Evolutionary conservation across 2,888 invertebrate genomes (phyloP).

Genomic region (Drosophila melanosoma): DNA sequence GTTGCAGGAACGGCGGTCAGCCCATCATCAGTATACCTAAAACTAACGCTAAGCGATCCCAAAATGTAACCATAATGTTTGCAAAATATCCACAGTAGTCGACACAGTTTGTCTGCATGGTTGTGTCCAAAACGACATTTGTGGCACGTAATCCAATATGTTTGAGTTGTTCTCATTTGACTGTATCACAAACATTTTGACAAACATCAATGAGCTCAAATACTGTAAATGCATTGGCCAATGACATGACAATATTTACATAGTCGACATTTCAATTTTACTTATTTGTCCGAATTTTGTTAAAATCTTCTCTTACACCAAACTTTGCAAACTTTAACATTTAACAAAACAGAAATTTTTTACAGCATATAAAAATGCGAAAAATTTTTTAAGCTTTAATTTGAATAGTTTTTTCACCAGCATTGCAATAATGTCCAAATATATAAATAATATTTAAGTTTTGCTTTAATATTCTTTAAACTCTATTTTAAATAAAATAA

Average conservation of each 20-base stretch:
- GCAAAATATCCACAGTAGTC: slow-evolving; percentile 34
- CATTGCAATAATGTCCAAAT: not conserved
- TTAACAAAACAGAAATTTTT: not conserved
- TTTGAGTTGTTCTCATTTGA: slow-evolving; percentile 16
- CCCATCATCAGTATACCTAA: slow-evolving; percentile 12
- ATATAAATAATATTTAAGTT: not conserved
- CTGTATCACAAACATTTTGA: slow-evolving; percentile 10
- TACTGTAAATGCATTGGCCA: not conserved
- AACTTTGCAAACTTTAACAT: not conserved
- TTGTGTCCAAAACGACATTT: slow-evolving; percentile 19
- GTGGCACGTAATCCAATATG: slow-evolving; percentile 34
- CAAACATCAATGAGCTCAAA: slow-evolving; percentile 24
- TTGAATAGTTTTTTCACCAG: not conserved
- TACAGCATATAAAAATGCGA: not conserved
- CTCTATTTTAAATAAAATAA: not conserved
- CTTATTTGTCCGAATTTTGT: not conserved
- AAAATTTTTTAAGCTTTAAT: not conserved
- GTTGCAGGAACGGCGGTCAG: slow-evolving; percentile 56
- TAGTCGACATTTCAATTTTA: not conserved
- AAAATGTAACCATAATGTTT: slow-evolving; percentile 46
- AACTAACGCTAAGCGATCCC: slow-evolving; percentile 23
- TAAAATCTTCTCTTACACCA: not conserved
- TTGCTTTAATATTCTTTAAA: not conserved
- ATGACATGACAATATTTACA: slow-evolving; percentile 5
- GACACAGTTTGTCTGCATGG: slow-evolving; percentile 21